A percentile compares a stretch with the other conserved stretches of the same genome.
These are phyloP conservation scores for Caenorhabditis plicata DNA, from an alignment of 2,888 invertebrate genomes.

Conservation along the genomic window DNA sequence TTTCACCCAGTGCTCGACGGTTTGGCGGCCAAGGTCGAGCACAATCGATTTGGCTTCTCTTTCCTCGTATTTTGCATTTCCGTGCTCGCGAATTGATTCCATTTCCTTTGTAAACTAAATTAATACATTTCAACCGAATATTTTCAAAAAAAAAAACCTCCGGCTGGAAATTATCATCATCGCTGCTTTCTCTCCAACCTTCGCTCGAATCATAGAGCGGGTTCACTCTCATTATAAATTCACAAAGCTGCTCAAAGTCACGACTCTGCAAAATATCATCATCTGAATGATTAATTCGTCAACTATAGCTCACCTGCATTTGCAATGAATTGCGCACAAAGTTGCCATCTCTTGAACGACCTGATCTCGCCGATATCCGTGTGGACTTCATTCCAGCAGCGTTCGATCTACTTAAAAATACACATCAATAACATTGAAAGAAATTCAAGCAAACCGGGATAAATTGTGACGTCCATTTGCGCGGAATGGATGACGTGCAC, in stretches of 20 bases:
- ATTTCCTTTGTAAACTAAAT: conserved; percentile 32
- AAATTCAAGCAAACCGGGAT: conserved; percentile 23
- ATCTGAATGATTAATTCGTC: background rate
- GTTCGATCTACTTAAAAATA: conserved; percentile 48
- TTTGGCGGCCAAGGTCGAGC: conserved; percentile 52
- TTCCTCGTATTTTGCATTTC: conserved; percentile 22
- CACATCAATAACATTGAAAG: background rate
- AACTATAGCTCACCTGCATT: conserved; percentile 41
- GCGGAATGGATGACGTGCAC: conserved; percentile 41
- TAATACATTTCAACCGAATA: background rate
- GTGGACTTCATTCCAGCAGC: conserved; percentile 47
- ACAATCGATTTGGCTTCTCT: conserved; percentile 54
- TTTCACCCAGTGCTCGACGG: conserved; percentile 59
- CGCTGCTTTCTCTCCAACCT: conserved; percentile 61
- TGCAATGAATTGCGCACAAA: conserved; percentile 60
- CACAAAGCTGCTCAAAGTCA: conserved; percentile 59
- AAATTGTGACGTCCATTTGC: conserved; percentile 44
- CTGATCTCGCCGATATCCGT: conserved; percentile 52
- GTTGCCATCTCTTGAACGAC: conserved; percentile 46
- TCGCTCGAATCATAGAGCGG: conserved; percentile 61
- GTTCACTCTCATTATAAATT: conserved; percentile 63
- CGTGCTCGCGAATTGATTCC: conserved; percentile 31
- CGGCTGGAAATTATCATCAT: conserved; percentile 47
- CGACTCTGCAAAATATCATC: conserved; percentile 35
- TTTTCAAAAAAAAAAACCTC: conserved; percentile 9